A percentile compares a stretch with the other conserved stretches of the same genome.
Evolutionary conservation across 2,888 invertebrate genomes (phyloP).

Genomic region (Lochmaea capreae): DNA sequence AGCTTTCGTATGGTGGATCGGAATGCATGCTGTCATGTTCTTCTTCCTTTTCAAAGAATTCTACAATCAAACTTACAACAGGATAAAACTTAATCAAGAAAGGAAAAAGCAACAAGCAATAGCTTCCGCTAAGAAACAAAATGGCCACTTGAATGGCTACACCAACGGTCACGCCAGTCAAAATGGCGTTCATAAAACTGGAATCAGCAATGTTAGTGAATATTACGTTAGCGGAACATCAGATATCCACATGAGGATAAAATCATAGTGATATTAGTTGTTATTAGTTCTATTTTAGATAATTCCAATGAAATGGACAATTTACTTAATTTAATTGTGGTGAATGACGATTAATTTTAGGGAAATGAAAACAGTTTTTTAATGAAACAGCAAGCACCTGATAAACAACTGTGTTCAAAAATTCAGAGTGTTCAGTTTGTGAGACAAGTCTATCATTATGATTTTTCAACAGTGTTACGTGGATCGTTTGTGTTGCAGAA

Average conservation of each 20-base stretch:
- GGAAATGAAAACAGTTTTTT: conserved; percentile 12
- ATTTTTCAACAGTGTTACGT: neutral
- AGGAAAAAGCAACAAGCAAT: conserved; percentile 49
- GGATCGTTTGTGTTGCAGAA: neutral
- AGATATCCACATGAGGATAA: conserved; percentile 59
- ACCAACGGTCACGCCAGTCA: conserved; percentile 42
- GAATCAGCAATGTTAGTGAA: conserved; percentile 62
- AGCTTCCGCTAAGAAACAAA: conserved; percentile 22
- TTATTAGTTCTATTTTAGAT: conserved; percentile 34
- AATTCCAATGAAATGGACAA: conserved; percentile 32
- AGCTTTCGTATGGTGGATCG: conserved; percentile 97
- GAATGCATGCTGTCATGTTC: conserved; percentile 95
- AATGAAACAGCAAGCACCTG: conserved; percentile 27
- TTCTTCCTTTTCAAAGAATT: conserved; percentile 95
- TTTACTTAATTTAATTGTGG: conserved; percentile 39
- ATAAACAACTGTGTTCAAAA: conserved; percentile 27
- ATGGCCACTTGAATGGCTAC: conserved; percentile 37
- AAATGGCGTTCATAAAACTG: conserved; percentile 44
- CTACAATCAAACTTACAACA: conserved; percentile 84
- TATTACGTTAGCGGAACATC: conserved; percentile 67
- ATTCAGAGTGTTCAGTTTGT: conserved; percentile 1
- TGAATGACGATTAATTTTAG: conserved; percentile 13
- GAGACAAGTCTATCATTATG: neutral
- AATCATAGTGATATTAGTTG: conserved; percentile 55
- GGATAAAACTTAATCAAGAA: conserved; percentile 44